Base-by-base conservation (phyloP, 1,140 invertebrate species). In the Drosophila subpulchrella region DNA sequence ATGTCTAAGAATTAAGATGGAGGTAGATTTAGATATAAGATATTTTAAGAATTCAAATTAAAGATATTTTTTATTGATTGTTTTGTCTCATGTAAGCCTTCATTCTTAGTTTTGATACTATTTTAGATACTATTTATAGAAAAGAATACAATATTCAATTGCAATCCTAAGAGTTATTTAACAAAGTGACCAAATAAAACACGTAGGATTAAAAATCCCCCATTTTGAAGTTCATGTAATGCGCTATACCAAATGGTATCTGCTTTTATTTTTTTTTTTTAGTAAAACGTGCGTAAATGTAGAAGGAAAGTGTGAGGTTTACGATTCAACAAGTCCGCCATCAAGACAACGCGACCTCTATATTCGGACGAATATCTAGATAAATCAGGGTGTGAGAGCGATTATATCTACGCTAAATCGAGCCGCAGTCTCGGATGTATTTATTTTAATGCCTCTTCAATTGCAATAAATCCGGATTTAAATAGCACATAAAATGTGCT, bases 391-490 rank as follows among this genome's bases (percentile, higher is more conserved):
- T 47, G 32, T 70, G 3, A 4, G 44, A 15, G n/a, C 60, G 44
- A 57, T 71, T 56, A 57, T 71, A 70, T 58, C 36, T 15, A 48
- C 20, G 67, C 44, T 48, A 50, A 71, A 56, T 58, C 61, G n/a
- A 56, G 53, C 53, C 41, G 42, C 54, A 24, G 20, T 76, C 57
- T 56, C 56, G 59, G 39, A 73, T 74, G 30, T 74, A 75, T 63
- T 74, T 81, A 75, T 77, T 78, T 85, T 73, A 59, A 75, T 78
- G 73, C 60, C 44, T 72, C 71, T 65, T 78, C 72, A 81, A 90
- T 78, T 84, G 81, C 85, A 90, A 78, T 88, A 88, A 89, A 89
- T 78, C 75, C 67, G 61, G 78, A 75, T 72, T 85, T 89, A 90
- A 89, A 89, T 54, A 76, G 78, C 82, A 61, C 81, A 83, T 85